Evolutionary conservation across 2,797 vertebrate species (phyloP), one percentile per base, ranked within the genome.

Genomic region (Microctenopoma steveboyesi): DNA sequence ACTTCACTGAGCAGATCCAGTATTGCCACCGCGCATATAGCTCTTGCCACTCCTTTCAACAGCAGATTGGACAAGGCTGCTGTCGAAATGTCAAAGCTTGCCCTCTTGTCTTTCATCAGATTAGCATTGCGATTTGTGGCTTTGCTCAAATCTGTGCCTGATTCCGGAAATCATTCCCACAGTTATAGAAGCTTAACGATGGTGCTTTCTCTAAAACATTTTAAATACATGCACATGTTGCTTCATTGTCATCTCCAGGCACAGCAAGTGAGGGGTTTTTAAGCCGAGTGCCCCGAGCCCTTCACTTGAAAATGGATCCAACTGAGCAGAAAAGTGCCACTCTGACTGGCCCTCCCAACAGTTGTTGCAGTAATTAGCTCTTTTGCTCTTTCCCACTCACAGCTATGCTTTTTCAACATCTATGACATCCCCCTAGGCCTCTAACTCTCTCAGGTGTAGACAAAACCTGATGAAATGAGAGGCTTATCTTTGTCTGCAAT

Each of bases 281-380:
- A 77, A 61, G 51, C 42, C 5, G 13, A 53, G 47, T 5, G 42
- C 79, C 66, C 46, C 1, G 4, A 82, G 79, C 65, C 13, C 43
- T 37, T 58, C 55, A n/a, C 65, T 73, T 52, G 39, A 71, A 85
- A 86, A 85, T 76, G 64, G 64, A 74, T 74, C 75, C 52, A 67
- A 59, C 58, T 77, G 45, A 76, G 81, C 59, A 78, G 75, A 81
- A 82, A 89, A 86, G 76, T 68, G 60, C 39, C 61, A 50, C 73
- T 82, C 39, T 68, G 62, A 77, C 72, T 72, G 48, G 50, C 71
- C 13, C 9, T 56, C 61, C 61, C 72, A 51, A 49, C 64, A 49
- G 63, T 79, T 56, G 51, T 58, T 65, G 47, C 11, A 43, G 74
- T 82, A 79, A 89, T 89, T 79, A 76, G 50, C 68, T 76, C 25